Percentiles rank a stretch among this genome's conserved stretches.
Conservation (phyloP, 2,888 invertebrate genomes). For the Thera britannica region DNA sequence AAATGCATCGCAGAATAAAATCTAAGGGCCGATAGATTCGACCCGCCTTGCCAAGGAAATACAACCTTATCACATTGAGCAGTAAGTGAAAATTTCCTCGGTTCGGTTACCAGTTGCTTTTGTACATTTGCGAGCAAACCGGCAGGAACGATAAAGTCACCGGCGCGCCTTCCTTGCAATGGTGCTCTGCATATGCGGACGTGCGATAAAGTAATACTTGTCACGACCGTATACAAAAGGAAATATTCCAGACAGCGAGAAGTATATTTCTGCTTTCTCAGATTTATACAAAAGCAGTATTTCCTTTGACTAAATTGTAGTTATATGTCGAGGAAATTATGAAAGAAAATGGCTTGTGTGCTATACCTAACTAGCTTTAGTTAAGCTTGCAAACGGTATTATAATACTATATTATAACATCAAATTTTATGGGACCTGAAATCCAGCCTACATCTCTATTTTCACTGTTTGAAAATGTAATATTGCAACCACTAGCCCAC, state of each 20-base stretch:
- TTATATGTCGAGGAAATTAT: constrained; percentile 8
- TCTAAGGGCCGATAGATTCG: constrained; percentile 43
- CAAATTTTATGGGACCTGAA: neutral
- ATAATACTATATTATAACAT: neutral
- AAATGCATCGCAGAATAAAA: constrained; percentile 43
- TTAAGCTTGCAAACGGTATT: neutral
- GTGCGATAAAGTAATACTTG: constrained; percentile 61
- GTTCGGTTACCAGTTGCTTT: constrained; percentile 45
- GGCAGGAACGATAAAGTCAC: constrained; percentile 60
- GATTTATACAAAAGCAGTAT: constrained; percentile 49
- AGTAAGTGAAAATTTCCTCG: constrained; percentile 44
- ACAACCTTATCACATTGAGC: constrained; percentile 44
- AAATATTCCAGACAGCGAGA: constrained; percentile 53
- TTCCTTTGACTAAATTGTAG: constrained; percentile 35
- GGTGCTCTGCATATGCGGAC: constrained; percentile 56
- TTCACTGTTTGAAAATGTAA: no score
- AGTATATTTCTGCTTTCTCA: constrained; percentile 48
- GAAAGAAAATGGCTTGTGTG: neutral
- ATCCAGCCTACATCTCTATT: neutral
- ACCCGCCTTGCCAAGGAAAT: constrained; percentile 34
- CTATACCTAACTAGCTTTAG: neutral
- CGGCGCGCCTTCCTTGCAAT: constrained; percentile 47
- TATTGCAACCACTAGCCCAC: no score
- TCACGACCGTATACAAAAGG: constrained; percentile 51
- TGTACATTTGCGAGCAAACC: constrained; percentile 56